Percentiles rank a stretch among this genome's conserved stretches.
These are phyloP conservation scores for Bombus confusus DNA, from an alignment of 1,140 invertebrate genomes.

Conservation along the genomic window DNA sequence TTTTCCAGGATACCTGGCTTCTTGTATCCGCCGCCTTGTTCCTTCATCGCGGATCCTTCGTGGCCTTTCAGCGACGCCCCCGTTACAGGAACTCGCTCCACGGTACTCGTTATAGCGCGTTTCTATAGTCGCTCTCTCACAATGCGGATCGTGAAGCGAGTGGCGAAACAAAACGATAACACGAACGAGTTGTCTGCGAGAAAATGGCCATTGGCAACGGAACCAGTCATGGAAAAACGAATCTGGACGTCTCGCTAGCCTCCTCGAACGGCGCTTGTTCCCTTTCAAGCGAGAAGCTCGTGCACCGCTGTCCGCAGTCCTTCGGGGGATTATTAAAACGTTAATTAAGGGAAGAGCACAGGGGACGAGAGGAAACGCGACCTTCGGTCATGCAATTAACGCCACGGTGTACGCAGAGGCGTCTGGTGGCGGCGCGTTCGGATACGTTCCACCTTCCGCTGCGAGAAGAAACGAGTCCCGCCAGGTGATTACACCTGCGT, in stretches of 20 bases:
- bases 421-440: slow-evolving; percentile 44
- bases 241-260: not conserved
- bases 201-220: not conserved
- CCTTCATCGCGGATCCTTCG: slow-evolving; percentile 36
- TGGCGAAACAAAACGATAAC: slow-evolving; percentile 20
- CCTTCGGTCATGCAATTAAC: slow-evolving; percentile 65
- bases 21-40: slow-evolving; percentile 16
- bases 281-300: not conserved
- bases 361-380: slow-evolving; percentile 39
- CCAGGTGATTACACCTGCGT: slow-evolving; percentile 70
- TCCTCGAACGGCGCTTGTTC: not conserved
- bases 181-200: not conserved
- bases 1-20: slow-evolving; percentile 41
- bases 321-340: slow-evolving; percentile 62
- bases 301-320: not conserved
- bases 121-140: slow-evolving; percentile 1
- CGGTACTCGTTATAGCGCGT: slow-evolving; percentile 26
- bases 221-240: not conserved
- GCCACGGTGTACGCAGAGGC: slow-evolving; percentile 34
- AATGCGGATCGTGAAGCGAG: not conserved
- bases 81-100: not conserved
- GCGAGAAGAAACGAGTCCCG: slow-evolving; percentile 46
- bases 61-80: slow-evolving; percentile 22
- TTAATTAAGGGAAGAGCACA: slow-evolving; percentile 61
- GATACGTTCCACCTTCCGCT: slow-evolving; percentile 41